Evolutionary conservation across 2,888 invertebrate genomes (phyloP).

Genomic region (Odiellus spinosus): DNA sequence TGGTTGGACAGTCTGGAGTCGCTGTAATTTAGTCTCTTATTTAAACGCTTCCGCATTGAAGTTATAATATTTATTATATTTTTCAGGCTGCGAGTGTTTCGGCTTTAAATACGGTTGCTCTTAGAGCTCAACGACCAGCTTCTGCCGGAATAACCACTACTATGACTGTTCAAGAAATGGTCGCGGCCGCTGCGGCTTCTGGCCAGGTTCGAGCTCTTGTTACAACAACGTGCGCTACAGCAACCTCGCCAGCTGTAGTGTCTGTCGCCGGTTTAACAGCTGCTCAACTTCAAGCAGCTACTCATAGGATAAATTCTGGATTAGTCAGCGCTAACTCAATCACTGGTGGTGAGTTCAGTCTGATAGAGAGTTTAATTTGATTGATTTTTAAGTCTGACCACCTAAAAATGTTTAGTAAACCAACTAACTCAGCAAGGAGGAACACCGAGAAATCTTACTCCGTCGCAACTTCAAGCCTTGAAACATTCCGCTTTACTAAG

Average conservation of each 20-base stretch:
- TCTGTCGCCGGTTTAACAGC: slow-evolving; percentile 15
- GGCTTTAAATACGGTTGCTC: slow-evolving; percentile 7
- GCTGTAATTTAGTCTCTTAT: slow-evolving; percentile 1
- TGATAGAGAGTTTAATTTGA: neutral
- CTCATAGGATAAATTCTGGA: slow-evolving; percentile 8
- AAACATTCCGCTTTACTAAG: slow-evolving; percentile 10
- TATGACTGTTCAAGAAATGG: slow-evolving; percentile 14
- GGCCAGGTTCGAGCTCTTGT: slow-evolving; percentile 8
- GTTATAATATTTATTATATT: neutral
- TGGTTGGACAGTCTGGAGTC: slow-evolving; percentile 6
- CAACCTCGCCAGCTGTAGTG: slow-evolving; percentile 15
- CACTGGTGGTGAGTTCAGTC: slow-evolving; percentile 6
- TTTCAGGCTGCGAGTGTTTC: slow-evolving; percentile 14
- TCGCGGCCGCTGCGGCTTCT: slow-evolving; percentile 12
- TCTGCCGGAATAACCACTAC: slow-evolving; percentile 6
- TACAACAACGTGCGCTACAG: slow-evolving; percentile 8
- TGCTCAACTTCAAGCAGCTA: slow-evolving; percentile 13
- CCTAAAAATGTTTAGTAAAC: neutral
- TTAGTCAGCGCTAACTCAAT: slow-evolving; percentile 10
- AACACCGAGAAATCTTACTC: slow-evolving; percentile 8
- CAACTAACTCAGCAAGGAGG: slow-evolving; percentile 2
- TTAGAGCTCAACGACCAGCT: slow-evolving; percentile 13
- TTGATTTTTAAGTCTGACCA: neutral
- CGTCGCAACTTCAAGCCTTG: slow-evolving; percentile 10
- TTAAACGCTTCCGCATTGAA: neutral